Evolutionary conservation across 2,888 invertebrate genomes (phyloP), one percentile per base, ranked within the genome.

Genomic region (Ditula angustiorana): DNA sequence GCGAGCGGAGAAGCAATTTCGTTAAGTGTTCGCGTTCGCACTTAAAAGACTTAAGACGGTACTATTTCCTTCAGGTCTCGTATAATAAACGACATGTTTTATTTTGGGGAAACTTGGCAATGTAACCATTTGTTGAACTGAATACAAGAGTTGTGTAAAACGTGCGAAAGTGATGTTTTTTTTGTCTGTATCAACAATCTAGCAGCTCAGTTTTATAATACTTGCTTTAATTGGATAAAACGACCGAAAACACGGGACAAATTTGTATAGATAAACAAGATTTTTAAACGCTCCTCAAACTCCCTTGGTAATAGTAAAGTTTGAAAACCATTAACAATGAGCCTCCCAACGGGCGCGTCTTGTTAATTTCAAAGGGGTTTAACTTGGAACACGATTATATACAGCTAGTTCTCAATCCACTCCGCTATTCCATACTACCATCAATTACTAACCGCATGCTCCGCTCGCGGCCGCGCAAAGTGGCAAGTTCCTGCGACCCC

Each of bases 11-110:
- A 19, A 49, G 49, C 49, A 62, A 62, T 62, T 49, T 11, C 41
- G 62, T 30, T 56, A 50, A 62, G 62, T 62, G 62, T 50, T 26
- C 55, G 19, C 28, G n/a, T 16, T 16, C 13, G 13, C 41, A 16
- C 19, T 19, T 41, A 19, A 41, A n/a, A 41, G 16, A 5, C 16
- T 16, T 41, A 5, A 8, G 13, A n/a, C 4, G 13, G 2, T 4
- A 35, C 2, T 35, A 19, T 41, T 41, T 41, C 19, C 41, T 8
- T 19, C 41, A 41, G 41, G 2, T 37, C 19, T 19, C 1, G 19
- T 19, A 19, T 19, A 41, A 41, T 19, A 41, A 41, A 41, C 3
- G 41, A 37, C 16, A 13, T 13, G 19, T 41, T 8, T 19, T 41
- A 19, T 19, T n/a, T n/a, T n/a, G n/a, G n/a, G 8, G 10, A 10